These are phyloP conservation scores for Sclerodermus sp. DNA, from an alignment of 2,888 invertebrate genomes.

Conservation along the genomic window DNA sequence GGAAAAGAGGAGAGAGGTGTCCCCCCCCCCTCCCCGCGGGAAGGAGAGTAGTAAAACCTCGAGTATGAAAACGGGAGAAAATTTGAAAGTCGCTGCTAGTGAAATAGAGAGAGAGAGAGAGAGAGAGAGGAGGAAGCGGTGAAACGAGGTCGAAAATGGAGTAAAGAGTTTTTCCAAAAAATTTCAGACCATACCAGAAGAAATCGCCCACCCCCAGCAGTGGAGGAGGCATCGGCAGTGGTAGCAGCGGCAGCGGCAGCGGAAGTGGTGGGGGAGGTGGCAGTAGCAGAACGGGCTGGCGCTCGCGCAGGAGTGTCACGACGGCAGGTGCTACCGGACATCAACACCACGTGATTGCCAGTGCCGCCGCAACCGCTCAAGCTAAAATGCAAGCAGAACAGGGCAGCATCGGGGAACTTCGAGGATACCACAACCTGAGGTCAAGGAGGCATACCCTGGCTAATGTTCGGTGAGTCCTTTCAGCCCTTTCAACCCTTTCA, in stretches of 20 bases:
- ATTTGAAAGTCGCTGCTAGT: too few species aligned
- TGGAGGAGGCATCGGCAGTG: conserved; percentile 35
- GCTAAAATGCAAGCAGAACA: conserved; percentile 90
- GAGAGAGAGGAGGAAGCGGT: too few species aligned
- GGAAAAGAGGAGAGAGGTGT: too few species aligned
- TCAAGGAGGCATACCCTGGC: conserved; percentile 87
- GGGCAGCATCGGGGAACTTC: conserved; percentile 86
- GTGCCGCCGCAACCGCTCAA: conserved; percentile 53
- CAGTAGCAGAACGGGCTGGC: conserved; percentile 52
- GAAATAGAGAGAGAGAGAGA: too few species aligned
- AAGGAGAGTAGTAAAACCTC: too few species aligned
- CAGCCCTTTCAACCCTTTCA: too few species aligned
- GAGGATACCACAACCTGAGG: conserved; percentile 86
- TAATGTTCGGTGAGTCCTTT: conserved; percentile 88
- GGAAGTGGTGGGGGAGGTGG: neutral
- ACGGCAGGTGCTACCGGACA: conserved; percentile 51
- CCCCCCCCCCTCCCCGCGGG: too few species aligned
- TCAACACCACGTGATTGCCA: conserved; percentile 54
- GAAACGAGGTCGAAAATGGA: too few species aligned
- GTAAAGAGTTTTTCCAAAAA: too few species aligned
- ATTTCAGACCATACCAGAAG: conserved; percentile 55
- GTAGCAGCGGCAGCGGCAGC: conserved; percentile 34
- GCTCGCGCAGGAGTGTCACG: conserved; percentile 53
- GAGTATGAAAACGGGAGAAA: too few species aligned
- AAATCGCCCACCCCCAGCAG: conserved; percentile 55